Conservation (phyloP, 2,888 invertebrate genomes). For the Pemphredon lugubris region DNA sequence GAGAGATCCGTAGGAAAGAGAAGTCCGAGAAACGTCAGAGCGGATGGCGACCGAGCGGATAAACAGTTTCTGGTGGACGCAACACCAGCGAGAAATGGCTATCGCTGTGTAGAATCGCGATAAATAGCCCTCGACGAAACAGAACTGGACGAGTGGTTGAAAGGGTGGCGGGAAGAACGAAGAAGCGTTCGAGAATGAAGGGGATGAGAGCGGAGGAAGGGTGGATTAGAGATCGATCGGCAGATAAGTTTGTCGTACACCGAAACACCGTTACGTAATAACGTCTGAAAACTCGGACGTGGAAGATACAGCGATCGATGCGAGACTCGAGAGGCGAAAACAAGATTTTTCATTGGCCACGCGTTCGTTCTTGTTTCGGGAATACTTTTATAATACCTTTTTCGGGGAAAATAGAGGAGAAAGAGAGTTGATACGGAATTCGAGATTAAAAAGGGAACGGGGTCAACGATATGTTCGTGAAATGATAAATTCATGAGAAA, state of each 20-base stretch:
- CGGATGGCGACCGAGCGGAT: constrained; percentile 43
- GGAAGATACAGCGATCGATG: constrained; percentile 17
- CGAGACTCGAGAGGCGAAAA: constrained; percentile 1
- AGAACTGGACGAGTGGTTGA: constrained; percentile 48
- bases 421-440: neutral
- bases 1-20: constrained; percentile 28
- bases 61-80: constrained; percentile 53
- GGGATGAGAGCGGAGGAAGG: constrained; percentile 8
- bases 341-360: neutral
- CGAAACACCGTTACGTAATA: constrained; percentile 5
- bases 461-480: constrained; percentile 21
- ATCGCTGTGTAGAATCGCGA: constrained; percentile 62
- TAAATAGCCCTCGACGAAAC: constrained; percentile 65
- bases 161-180: constrained; percentile 41
- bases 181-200: constrained; percentile 9
- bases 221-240: constrained; percentile 34
- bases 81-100: constrained; percentile 49
- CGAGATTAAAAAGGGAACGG: constrained; percentile 22
- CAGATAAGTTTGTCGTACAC: constrained; percentile 47
- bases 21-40: constrained; percentile 37
- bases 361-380: neutral
- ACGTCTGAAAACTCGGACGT: constrained; percentile 11
- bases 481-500: constrained; percentile 47
- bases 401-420: neutral
- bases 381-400: no score